phyloP scores from a whole-genome alignment of 2,888 invertebrate genomes.

The Lithophane semibrunnea region DNA sequence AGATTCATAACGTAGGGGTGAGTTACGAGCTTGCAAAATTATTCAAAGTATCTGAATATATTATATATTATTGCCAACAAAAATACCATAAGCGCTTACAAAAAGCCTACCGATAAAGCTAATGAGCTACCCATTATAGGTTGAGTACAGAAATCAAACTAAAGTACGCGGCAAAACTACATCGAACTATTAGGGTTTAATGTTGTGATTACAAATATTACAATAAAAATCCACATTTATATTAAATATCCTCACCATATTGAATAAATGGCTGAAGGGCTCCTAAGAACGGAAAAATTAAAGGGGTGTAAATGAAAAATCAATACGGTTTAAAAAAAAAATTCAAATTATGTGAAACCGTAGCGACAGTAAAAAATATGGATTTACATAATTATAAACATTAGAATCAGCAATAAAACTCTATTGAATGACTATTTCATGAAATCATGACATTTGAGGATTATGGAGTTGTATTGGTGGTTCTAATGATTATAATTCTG shows the following conservation, averaged over 20 bases:
- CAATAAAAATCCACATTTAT: conserved; percentile 15
- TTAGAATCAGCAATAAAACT: too few relatives aligned
- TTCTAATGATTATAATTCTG: too few relatives aligned
- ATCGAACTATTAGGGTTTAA: conserved; percentile 7
- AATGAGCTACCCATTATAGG: background rate
- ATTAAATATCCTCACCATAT: conserved; percentile 29
- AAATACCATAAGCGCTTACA: conserved; percentile 5
- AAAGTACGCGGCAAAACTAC: conserved; percentile 23
- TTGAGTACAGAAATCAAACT: conserved; percentile 4
- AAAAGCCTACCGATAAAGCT: background rate
- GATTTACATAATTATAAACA: too few relatives aligned
- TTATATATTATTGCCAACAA: background rate
- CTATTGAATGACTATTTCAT: too few relatives aligned
- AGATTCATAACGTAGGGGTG: background rate
- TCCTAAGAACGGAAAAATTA: conserved; percentile 22
- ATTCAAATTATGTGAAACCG: background rate
- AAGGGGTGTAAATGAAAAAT: conserved; percentile 8
- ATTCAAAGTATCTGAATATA: background rate
- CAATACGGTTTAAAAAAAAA: background rate
- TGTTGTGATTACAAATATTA: conserved; percentile 12
- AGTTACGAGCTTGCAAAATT: conserved; percentile 11
- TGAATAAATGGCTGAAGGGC: too few relatives aligned
- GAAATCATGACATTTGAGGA: too few relatives aligned
- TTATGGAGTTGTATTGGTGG: too few relatives aligned
- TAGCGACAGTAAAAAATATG: too few relatives aligned